Evolutionary conservation across 2,113 vertebrate genomes (phyloP).

Genomic region (Pseudorhombus dupliciocellatus): DNA sequence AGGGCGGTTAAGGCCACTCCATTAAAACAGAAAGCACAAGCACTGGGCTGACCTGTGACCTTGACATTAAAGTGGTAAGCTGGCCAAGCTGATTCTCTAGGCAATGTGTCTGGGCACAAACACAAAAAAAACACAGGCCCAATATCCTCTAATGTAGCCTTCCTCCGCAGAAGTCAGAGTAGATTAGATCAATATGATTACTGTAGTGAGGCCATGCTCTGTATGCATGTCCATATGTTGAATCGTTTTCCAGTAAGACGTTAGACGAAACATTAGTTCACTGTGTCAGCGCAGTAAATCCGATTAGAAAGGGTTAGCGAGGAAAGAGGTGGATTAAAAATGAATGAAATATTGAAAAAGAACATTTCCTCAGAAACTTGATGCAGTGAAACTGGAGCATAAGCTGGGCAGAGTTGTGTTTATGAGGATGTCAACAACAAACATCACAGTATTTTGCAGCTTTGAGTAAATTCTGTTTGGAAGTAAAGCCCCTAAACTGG

Average conservation of each 20-base stretch:
- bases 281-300: background rate
- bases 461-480: constrained; percentile 14
- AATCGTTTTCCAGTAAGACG: background rate
- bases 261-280: background rate
- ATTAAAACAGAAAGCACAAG: constrained; percentile 2
- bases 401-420: background rate
- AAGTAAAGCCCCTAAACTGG: constrained; percentile 10
- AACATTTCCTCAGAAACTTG: background rate
- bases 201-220: background rate
- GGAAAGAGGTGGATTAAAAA: background rate
- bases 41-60: background rate
- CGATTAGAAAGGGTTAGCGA: background rate
- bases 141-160: no score
- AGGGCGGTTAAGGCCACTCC: constrained; percentile 34
- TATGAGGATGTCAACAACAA: constrained; percentile 8
- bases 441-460: background rate
- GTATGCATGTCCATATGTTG: background rate
- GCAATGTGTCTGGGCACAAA: background rate
- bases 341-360: background rate
- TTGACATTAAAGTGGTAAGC: background rate
- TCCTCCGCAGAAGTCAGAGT: background rate
- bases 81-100: background rate
- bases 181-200: background rate
- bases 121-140: background rate
- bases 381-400: background rate